phyloP scores from a whole-genome alignment of 64 coral and sea anemone genomes.

The Cladopsammia gracilis region DNA sequence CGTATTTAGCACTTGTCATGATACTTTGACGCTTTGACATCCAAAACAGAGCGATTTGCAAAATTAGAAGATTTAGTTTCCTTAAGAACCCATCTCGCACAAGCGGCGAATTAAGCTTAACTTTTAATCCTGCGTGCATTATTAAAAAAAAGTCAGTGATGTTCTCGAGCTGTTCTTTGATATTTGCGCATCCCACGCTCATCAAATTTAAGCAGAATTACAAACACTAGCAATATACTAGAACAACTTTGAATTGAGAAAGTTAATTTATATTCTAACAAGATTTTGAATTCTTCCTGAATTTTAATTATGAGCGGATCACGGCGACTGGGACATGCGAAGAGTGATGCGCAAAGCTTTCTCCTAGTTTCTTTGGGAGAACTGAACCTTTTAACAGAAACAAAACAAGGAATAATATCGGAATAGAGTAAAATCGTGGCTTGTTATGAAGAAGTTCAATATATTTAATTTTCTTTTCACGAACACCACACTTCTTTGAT shows the following conservation, averaged over 20 bases:
- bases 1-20: neutral
- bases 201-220: neutral
- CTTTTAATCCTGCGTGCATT: neutral
- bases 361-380: neutral
- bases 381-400: neutral
- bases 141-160: neutral
- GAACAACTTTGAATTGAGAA: neutral
- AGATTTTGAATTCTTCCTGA: neutral
- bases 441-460: neutral
- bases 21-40: neutral
- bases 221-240: slow-evolving; percentile 12
- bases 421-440: neutral
- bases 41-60: slow-evolving; percentile 12
- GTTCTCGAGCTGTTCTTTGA: neutral
- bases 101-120: neutral
- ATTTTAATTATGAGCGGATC: neutral
- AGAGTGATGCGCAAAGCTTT: too few species aligned
- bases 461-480: neutral
- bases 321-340: neutral
- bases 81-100: neutral
- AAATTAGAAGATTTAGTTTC: neutral
- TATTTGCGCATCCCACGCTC: neutral
- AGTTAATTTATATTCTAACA: slow-evolving; percentile 23
- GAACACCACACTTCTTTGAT: neutral
- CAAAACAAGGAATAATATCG: slow-evolving; percentile 43